Evolutionary conservation across 2,797 vertebrate species (phyloP), one percentile per base, ranked within the genome.

Genomic region (Caiman crocodilus): DNA sequence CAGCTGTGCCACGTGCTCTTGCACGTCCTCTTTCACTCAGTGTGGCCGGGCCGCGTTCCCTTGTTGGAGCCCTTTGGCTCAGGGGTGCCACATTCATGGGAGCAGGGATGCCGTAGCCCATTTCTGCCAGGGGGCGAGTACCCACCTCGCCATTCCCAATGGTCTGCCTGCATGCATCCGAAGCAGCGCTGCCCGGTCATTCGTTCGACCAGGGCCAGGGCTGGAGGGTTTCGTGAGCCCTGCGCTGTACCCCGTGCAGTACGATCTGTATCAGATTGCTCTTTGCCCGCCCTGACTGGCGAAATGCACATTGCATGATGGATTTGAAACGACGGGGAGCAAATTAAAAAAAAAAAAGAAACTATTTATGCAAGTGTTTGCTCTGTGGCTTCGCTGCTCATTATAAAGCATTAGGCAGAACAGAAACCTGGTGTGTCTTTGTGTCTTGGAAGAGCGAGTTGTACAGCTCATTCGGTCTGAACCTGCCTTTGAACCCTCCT

Each of bases 211-310:
- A 2, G 16, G 12, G 56, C 61, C 85, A 50, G 65, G 79, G 2
- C 56, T 82, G 73, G 6, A 20, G 35, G 28, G 64, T 63, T 90
- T 71, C 26, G 82, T 81, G 87, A 69, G 4, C 15, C 15, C 11
- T 21, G 76, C 78, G 84, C 84, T 90, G 65, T 67, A 50, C 79
- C 90, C 95, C 28, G 0, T 0, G 0, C 26, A 2, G 71, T 85
- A 23, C 75, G 69, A 94, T 89, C 96, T 95, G 88, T 26, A 91
- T 92, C 95, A 94, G 94, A 94, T 87, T 89, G 92, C 90, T 93
- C 86, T 87, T 90, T 87, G 82, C 92, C 74, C 79, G 74, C 92
- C 82, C 12, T 84, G 90, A 87, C 4, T 82, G 86, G 93, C 95
- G 82, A 65, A 35, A 94, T 90, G 90, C 92, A 84, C 67, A 90